phyloP scores from a whole-genome alignment of 2,797 vertebrate genomes.

The Cetoscarus ocellatus region DNA sequence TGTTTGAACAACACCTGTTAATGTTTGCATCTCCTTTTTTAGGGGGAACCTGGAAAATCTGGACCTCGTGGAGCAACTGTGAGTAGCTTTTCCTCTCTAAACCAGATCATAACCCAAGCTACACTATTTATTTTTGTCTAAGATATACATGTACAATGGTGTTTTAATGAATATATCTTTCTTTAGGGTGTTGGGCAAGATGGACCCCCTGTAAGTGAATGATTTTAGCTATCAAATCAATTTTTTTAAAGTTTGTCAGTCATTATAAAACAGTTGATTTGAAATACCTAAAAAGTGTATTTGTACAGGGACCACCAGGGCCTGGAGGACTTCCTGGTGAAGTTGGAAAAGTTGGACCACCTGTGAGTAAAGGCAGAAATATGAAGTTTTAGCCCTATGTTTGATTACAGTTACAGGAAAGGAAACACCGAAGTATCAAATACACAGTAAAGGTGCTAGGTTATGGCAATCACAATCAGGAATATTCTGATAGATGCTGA shows the following conservation, averaged over 20 bases:
- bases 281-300: conserved; percentile 42
- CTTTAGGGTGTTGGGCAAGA: conserved; percentile 92
- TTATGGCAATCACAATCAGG: too few relatives aligned
- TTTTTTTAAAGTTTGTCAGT: not conserved
- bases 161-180: conserved; percentile 42
- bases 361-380: conserved; percentile 88
- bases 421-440: not conserved
- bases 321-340: conserved; percentile 93
- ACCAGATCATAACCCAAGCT: not conserved
- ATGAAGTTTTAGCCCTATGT: not conserved
- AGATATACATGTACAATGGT: conserved; percentile 16
- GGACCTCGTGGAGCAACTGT: conserved; percentile 93
- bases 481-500: too few relatives aligned
- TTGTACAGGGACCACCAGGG: conserved; percentile 90
- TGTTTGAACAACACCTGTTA: not conserved
- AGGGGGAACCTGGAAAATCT: conserved; percentile 94
- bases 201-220: conserved; percentile 90
- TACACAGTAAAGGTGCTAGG: too few relatives aligned
- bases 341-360: conserved; percentile 89
- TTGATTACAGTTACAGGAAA: not conserved
- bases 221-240: conserved; percentile 15
- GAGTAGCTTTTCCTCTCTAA: conserved; percentile 74
- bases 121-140: conserved; percentile 1
- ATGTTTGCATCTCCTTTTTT: conserved; percentile 42
- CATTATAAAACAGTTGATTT: not conserved